Conservation (phyloP, 2,888 invertebrate species). For the Drosophila anomalata region DNA sequence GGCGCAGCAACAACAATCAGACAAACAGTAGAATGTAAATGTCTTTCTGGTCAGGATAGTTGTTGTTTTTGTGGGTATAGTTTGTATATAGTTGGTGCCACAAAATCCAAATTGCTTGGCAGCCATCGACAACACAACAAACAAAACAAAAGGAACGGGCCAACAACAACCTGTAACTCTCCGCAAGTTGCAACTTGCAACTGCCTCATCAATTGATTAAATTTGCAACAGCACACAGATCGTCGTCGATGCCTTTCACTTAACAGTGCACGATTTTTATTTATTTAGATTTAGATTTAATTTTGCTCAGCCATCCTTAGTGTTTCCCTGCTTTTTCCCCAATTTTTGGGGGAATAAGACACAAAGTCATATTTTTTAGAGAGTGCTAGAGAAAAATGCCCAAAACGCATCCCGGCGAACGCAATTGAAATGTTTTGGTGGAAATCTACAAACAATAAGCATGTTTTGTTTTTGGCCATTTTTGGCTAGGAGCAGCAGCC, state of each 20-base stretch:
- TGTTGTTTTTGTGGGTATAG: slow-evolving; percentile 24
- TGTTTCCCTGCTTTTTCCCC: neutral
- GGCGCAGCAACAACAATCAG: slow-evolving; percentile 42
- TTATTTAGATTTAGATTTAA: slow-evolving; percentile 79
- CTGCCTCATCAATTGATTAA: slow-evolving; percentile 79
- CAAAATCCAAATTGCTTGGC: slow-evolving; percentile 75
- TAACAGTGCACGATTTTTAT: slow-evolving; percentile 78
- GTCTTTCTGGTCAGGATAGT: slow-evolving; percentile 76
- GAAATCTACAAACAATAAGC: slow-evolving; percentile 72
- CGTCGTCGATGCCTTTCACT: slow-evolving; percentile 77
- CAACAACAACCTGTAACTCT: slow-evolving; percentile 45
- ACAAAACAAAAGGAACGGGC: slow-evolving; percentile 64
- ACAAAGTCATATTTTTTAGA: neutral
- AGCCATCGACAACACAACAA: slow-evolving; percentile 56
- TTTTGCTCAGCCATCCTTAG: slow-evolving; percentile 37
- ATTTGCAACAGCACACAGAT: slow-evolving; percentile 73
- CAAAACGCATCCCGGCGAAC: slow-evolving; percentile 45
- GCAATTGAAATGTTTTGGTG: slow-evolving; percentile 72
- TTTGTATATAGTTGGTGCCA: slow-evolving; percentile 50
- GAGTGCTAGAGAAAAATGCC: neutral
- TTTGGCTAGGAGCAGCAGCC: slow-evolving; percentile 51
- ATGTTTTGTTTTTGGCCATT: slow-evolving; percentile 60
- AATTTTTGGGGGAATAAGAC: neutral
- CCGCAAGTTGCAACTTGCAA: slow-evolving; percentile 53
- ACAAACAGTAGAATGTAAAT: slow-evolving; percentile 75